Evolutionary conservation across 2,113 vertebrate genomes (phyloP).

Genomic region (Eolophus roseicapilla): DNA sequence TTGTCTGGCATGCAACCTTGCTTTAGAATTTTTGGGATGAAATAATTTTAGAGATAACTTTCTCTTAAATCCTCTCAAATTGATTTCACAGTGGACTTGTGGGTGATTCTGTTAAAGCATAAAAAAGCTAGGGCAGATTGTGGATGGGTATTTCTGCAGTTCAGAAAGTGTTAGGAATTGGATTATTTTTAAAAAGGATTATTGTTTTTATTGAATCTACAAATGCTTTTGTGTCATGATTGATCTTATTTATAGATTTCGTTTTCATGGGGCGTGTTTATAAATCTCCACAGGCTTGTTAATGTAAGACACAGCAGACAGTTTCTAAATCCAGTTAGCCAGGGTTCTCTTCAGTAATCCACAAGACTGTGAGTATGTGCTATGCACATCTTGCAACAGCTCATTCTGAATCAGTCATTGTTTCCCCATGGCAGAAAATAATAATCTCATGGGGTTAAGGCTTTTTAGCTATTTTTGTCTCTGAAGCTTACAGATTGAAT

Average conservation of each 20-base stretch:
- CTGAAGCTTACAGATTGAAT: not conserved
- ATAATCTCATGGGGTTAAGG: not conserved
- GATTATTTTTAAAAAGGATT: not conserved
- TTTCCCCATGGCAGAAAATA: not conserved
- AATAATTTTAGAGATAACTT: not conserved
- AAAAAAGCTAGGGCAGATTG: not conserved
- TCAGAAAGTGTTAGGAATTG: not conserved
- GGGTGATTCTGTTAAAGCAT: not conserved
- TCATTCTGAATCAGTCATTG: not conserved
- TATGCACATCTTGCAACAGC: not conserved
- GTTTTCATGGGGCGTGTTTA: not conserved
- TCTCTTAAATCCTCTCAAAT: constrained; percentile 1
- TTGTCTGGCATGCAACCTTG: not conserved
- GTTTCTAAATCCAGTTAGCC: not conserved
- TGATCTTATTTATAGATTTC: not conserved
- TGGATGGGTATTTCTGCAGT: not conserved
- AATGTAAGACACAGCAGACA: not conserved
- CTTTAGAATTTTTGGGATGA: not conserved
- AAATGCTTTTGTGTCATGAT: not conserved
- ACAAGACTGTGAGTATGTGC: not conserved
- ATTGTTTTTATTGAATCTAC: not conserved
- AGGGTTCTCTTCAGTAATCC: not conserved
- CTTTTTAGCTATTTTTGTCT: not conserved
- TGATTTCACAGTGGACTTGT: not conserved
- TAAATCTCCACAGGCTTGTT: not conserved